These are phyloP conservation scores for Sphaeridia pumilis DNA, from an alignment of 2,888 invertebrate genomes.

Conservation along the genomic window DNA sequence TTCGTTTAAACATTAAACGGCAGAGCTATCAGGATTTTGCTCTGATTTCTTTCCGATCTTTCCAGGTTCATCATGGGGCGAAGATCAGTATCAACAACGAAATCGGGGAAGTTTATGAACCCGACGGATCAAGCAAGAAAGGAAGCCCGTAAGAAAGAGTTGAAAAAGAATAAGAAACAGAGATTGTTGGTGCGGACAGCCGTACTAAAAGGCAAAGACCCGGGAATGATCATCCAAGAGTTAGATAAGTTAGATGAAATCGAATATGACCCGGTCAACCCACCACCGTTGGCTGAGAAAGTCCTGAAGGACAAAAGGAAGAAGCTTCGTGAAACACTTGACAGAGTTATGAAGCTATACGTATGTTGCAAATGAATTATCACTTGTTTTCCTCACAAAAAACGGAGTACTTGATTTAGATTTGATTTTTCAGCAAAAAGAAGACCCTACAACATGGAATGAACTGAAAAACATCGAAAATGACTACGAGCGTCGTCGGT, in stretches of 20 bases:
- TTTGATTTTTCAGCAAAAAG: slow-evolving; percentile 61
- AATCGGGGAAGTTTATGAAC: slow-evolving; percentile 99
- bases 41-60: no score
- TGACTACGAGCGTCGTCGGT: slow-evolving; percentile 81
- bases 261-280: slow-evolving; percentile 91
- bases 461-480: slow-evolving; percentile 81
- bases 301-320: slow-evolving; percentile 92
- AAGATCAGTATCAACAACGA: slow-evolving; percentile 94
- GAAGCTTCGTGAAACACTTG: slow-evolving; percentile 87
- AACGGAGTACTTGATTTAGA: slow-evolving; percentile 5
- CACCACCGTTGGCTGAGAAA: slow-evolving; percentile 90
- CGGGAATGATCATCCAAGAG: slow-evolving; percentile 83
- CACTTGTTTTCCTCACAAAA: background rate
- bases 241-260: slow-evolving; percentile 97
- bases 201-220: slow-evolving; percentile 95
- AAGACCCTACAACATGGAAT: slow-evolving; percentile 86
- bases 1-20: no score
- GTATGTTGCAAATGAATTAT: slow-evolving; percentile 49
- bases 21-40: no score
- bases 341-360: slow-evolving; percentile 87
- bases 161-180: slow-evolving; percentile 97
- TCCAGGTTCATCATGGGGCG: slow-evolving; percentile 82
- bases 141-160: slow-evolving; percentile 90
- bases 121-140: slow-evolving; percentile 99
- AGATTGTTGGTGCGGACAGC: slow-evolving; percentile 91